Evolutionary conservation across 2,113 vertebrate genomes (phyloP).

Genomic region (western clawed frog (Xenopus tropicalis)): UCB_Xtro_10.0 CM004448.2:39511001-39511500

Average conservation of each 20-base stretch:
- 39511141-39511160: slow-evolving; percentile 36
- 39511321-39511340: slow-evolving; percentile 34
- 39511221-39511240: background rate
- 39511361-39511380: background rate
- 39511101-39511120: no score
- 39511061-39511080: no score
- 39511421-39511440: no score
- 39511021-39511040: no score
- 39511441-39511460: no score
- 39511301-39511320: slow-evolving; percentile 33
- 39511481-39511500: no score
- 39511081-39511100: no score
- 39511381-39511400: no score
- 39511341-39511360: slow-evolving; percentile 36
- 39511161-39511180: slow-evolving; percentile 26
- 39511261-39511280: slow-evolving; percentile 4
- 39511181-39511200: slow-evolving; percentile 30
- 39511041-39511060: no score
- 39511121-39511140: slow-evolving; percentile 11
- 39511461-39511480: no score
- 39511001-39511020: no score
- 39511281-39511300: background rate
- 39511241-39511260: slow-evolving; percentile 25
- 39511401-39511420: no score
- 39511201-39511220: slow-evolving; percentile 18